These are phyloP conservation scores for Ahaetulla prasina DNA, from an alignment of 2,113 vertebrate genomes.

Conservation along the genomic window DNA sequence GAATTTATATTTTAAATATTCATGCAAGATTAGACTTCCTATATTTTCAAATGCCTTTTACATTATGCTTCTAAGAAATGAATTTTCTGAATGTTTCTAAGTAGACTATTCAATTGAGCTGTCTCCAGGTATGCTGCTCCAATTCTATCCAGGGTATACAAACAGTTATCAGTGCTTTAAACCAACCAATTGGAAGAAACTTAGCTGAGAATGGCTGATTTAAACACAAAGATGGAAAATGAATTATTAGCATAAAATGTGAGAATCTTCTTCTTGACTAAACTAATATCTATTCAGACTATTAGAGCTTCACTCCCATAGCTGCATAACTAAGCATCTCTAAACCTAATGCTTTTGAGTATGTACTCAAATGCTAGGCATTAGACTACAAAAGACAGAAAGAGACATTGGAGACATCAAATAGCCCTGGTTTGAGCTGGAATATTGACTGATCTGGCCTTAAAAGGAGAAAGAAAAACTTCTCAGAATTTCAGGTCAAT, in stretches of 20 bases:
- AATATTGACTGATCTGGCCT: not conserved
- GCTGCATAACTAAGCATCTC: not conserved
- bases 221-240: not conserved
- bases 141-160: not conserved
- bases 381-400: not conserved
- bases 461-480: not conserved
- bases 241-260: not conserved
- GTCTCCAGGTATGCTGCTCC: not conserved
- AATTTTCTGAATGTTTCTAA: not conserved
- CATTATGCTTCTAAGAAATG: not conserved
- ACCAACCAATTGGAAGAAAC: not conserved
- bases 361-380: not conserved
- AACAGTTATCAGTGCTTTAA: not conserved
- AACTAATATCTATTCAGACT: not conserved
- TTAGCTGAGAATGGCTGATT: not conserved
- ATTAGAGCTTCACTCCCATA: not conserved
- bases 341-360: not conserved
- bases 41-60: not conserved
- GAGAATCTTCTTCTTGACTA: not conserved
- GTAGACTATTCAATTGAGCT: not conserved
- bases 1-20: conserved; percentile 3
- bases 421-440: not conserved
- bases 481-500: not conserved
- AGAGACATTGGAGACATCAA: not conserved
- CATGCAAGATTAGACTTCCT: not conserved